Conservation (phyloP, 2,113 vertebrate genomes). For the Oncorhynchus gorbuscha region DNA sequence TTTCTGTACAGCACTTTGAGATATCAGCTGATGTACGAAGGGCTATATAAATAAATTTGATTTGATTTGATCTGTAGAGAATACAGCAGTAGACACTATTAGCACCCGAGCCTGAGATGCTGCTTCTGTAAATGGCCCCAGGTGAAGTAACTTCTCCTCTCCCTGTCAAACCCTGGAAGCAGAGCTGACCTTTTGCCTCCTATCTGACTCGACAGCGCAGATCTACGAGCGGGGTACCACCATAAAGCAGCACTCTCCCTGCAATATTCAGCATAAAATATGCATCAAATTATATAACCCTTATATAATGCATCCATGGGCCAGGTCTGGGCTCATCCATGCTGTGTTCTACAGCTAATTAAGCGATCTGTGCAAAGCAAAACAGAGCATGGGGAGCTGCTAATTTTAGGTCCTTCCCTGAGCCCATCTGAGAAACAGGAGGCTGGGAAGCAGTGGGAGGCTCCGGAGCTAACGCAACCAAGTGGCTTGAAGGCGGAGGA, state of each 20-base stretch:
- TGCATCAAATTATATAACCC: slow-evolving; percentile 70
- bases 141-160: too few relatives aligned
- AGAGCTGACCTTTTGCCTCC: too few relatives aligned
- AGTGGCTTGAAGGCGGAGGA: neutral
- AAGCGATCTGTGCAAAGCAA: slow-evolving; percentile 8
- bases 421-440: slow-evolving; percentile 30
- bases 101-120: too few relatives aligned
- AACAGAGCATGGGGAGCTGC: slow-evolving; percentile 10
- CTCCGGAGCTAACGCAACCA: slow-evolving; percentile 3
- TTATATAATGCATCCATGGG: slow-evolving; percentile 63
- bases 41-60: too few relatives aligned
- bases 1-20: too few relatives aligned
- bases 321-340: slow-evolving; percentile 14
- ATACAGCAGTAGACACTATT: too few relatives aligned
- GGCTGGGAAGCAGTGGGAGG: slow-evolving; percentile 16
- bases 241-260: slow-evolving; percentile 3
- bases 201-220: too few relatives aligned
- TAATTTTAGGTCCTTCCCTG: slow-evolving; percentile 33
- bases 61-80: too few relatives aligned
- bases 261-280: slow-evolving; percentile 66
- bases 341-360: slow-evolving; percentile 56
- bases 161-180: too few relatives aligned
- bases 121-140: too few relatives aligned
- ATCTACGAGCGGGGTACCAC: neutral
- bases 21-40: too few relatives aligned